Conservation (phyloP, 92 coral and sea anemone species). For the Porites rus region DNA sequence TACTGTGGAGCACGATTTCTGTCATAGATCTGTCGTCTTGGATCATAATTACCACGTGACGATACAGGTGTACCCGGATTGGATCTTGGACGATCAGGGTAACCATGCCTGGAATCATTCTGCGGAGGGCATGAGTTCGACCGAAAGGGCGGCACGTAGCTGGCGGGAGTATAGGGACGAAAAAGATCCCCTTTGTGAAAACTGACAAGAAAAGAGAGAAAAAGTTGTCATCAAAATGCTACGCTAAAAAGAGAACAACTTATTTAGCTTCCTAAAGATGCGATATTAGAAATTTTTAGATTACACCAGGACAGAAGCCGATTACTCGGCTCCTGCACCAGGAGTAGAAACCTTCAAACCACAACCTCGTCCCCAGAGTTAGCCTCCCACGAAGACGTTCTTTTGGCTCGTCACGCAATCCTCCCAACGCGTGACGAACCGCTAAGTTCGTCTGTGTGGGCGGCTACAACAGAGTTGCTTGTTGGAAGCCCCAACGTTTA, state of each 20-base stretch:
- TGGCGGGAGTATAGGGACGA: slow-evolving; percentile 44
- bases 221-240: background rate
- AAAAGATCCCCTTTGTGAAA: slow-evolving; percentile 42
- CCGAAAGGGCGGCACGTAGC: slow-evolving; percentile 29
- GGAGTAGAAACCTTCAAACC: too few species aligned
- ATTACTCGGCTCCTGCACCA: too few species aligned
- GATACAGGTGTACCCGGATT: slow-evolving; percentile 63
- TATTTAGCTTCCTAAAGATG: too few species aligned
- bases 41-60: slow-evolving; percentile 52
- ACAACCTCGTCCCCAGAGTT: too few species aligned
- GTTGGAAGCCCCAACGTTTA: too few species aligned
- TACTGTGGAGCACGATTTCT: slow-evolving; percentile 29
- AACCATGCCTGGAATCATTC: slow-evolving; percentile 50
- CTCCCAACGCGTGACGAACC: too few species aligned
- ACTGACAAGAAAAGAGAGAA: slow-evolving; percentile 19
- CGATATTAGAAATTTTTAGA: too few species aligned
- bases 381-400: too few species aligned
- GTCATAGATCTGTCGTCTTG: slow-evolving; percentile 57
- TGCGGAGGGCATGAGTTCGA: slow-evolving; percentile 46
- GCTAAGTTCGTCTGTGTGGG: too few species aligned
- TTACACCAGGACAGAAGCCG: too few species aligned
- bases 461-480: too few species aligned
- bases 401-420: too few species aligned
- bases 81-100: slow-evolving; percentile 39
- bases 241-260: background rate